These are phyloP conservation scores for Saccostrea glomerata DNA, from an alignment of 1,140 invertebrate genomes.

Conservation along the genomic window DNA sequence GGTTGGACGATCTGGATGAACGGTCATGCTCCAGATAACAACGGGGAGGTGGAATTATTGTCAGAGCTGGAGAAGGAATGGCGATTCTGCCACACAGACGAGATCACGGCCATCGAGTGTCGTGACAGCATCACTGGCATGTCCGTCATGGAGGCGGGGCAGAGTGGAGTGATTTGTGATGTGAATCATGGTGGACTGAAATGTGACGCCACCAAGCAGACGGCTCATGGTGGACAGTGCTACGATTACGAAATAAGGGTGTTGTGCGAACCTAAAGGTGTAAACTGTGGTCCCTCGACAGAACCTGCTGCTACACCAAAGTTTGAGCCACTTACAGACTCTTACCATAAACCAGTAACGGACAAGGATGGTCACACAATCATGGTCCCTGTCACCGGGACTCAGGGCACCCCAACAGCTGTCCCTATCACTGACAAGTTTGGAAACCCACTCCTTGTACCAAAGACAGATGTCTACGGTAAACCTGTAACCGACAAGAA, in stretches of 20 bases:
- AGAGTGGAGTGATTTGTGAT: slow-evolving; percentile 45
- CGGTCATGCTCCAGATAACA: slow-evolving; percentile 63
- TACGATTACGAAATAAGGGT: slow-evolving; percentile 79
- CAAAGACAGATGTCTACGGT: slow-evolving; percentile 42
- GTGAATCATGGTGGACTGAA: slow-evolving; percentile 68
- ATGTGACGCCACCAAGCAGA: slow-evolving; percentile 77
- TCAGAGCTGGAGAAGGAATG: slow-evolving; percentile 46
- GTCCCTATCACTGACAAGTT: slow-evolving; percentile 38
- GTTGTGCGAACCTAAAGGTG: slow-evolving; percentile 70
- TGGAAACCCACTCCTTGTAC: slow-evolving; percentile 33
- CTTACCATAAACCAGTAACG: neutral
- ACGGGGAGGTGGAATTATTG: slow-evolving; percentile 69
- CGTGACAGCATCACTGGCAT: slow-evolving; percentile 57
- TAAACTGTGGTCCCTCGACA: neutral
- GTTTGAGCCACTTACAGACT: neutral
- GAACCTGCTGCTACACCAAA: slow-evolving; percentile 12
- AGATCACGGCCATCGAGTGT: slow-evolving; percentile 82
- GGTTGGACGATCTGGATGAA: slow-evolving; percentile 72
- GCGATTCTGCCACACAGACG: slow-evolving; percentile 63
- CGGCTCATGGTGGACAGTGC: slow-evolving; percentile 73
- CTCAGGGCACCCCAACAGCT: slow-evolving; percentile 37
- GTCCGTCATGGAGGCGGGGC: slow-evolving; percentile 68
- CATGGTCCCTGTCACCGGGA: neutral
- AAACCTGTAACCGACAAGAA: slow-evolving; percentile 6
- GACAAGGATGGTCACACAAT: neutral